Base-by-base conservation (phyloP, 2,888 invertebrate species). In the Drosophila lacicola region DNA sequence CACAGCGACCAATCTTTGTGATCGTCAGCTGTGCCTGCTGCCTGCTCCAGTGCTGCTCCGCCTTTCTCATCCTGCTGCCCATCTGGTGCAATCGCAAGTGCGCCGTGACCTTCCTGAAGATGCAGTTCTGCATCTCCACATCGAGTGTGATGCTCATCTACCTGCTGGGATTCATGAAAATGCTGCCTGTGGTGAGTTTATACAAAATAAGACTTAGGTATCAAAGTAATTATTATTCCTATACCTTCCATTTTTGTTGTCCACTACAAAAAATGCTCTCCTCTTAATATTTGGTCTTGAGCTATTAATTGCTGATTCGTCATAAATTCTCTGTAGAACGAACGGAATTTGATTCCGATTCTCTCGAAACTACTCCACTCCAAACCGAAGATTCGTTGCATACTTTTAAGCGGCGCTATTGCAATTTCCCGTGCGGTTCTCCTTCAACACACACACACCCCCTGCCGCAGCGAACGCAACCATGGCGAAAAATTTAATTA, bases 111-210 rank as follows among this genome's bases (percentile, higher is more conserved):
- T 95, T 95, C 90, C 92, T 95, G 51, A 95, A 95, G 91, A 93
- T 95, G 80, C 95, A 95, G 89, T 95, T 95, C 88, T 95, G 95
- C 82, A 93, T 95, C 2, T 95, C 95, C 13, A 93, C 96, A 61
- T 94, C 95, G 41, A 95, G 95, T 87, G 94, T 95, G 51, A 96
- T 96, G 94, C 93, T 95, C 5, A 94, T 94, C 56, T 94, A 94
- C 82, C 85, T 93, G 54, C 88, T 94, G 63, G 94, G 94, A 33
- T 92, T 93, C 53, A 90, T 93, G 44, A 93, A 92, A 75, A 93
- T 93, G 85, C 89, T 94, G 54, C 92, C 93, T 29, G 89, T 92
- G 91, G 94, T 94, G 90, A 93, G 93, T 92, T 8, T 29, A 2
- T 8, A 29, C 29, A 29, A 29, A 29, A 29, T 29, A 29, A 25